These are phyloP conservation scores for Drosophila engyochracea DNA, from an alignment of 2,888 invertebrate species.

Conservation along the genomic window DNA sequence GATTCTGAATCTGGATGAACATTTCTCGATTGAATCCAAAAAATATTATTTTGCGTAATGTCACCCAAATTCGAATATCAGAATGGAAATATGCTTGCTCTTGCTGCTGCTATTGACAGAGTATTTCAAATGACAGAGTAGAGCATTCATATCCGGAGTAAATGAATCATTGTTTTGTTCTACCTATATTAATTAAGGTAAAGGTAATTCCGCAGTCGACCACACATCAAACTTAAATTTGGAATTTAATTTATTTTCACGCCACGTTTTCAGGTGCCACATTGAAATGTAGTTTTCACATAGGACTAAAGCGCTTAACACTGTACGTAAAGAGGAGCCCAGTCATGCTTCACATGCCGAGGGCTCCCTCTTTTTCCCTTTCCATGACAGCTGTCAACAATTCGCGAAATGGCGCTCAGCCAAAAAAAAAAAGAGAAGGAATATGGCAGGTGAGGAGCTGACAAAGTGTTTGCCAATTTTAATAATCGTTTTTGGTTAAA, in stretches of 20 bases:
- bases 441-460: constrained; percentile 7
- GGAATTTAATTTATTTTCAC: constrained; percentile 65
- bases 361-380: background rate
- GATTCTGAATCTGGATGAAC: background rate
- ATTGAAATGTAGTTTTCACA: constrained; percentile 69
- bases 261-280: constrained; percentile 61
- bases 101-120: background rate
- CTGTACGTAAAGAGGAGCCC: constrained; percentile 16
- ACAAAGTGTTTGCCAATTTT: constrained; percentile 69
- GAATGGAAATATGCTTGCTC: background rate
- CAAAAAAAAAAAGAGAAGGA: constrained; percentile 16
- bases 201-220: constrained; percentile 25
- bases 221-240: constrained; percentile 1
- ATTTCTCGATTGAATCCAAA: no score
- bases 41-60: background rate
- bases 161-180: background rate
- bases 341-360: constrained; percentile 14
- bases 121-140: background rate
- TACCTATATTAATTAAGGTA: background rate
- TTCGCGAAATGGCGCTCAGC: constrained; percentile 61
- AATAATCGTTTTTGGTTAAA: constrained; percentile 51
- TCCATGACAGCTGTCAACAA: constrained; percentile 74
- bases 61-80: background rate
- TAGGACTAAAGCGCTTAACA: constrained; percentile 59
- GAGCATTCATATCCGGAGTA: background rate